Percentiles rank a stretch among this genome's conserved stretches.
phyloP scores from a whole-genome alignment of 2,113 vertebrate genomes.

The Ploceus nigricollis region DNA sequence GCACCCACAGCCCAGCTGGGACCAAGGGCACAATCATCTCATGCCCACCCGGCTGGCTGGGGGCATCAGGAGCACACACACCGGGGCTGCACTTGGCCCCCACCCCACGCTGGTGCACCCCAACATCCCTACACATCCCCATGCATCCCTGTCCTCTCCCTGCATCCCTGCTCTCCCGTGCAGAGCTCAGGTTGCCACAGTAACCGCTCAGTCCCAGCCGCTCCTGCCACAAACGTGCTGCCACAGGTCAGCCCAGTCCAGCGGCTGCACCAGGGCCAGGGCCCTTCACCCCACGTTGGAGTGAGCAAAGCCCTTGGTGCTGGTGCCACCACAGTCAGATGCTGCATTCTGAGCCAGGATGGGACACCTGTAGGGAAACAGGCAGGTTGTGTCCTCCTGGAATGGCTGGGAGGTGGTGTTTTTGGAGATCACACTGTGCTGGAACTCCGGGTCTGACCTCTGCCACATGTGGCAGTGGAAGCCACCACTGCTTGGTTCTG shows the following conservation, averaged over 20 bases:
- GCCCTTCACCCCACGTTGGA: accelerated
- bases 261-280: neutral
- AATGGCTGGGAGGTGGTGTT: neutral
- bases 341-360: neutral
- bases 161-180: neutral
- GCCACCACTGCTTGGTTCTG: neutral
- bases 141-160: neutral
- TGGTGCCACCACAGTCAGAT: neutral
- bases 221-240: neutral
- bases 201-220: neutral
- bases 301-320: neutral
- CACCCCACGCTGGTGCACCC: accelerated
- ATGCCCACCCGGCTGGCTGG: neutral
- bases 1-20: neutral
- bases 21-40: neutral
- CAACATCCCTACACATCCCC: neutral
- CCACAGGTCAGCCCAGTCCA: neutral
- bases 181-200: neutral
- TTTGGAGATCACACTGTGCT: neutral
- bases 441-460: neutral
- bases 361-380: neutral
- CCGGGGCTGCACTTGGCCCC: accelerated
- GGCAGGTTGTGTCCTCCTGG: neutral
- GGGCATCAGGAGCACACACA: accelerated
- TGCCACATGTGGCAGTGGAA: neutral